phyloP scores from a whole-genome alignment of 1,140 invertebrate species.

The Watersipora subatra region DNA sequence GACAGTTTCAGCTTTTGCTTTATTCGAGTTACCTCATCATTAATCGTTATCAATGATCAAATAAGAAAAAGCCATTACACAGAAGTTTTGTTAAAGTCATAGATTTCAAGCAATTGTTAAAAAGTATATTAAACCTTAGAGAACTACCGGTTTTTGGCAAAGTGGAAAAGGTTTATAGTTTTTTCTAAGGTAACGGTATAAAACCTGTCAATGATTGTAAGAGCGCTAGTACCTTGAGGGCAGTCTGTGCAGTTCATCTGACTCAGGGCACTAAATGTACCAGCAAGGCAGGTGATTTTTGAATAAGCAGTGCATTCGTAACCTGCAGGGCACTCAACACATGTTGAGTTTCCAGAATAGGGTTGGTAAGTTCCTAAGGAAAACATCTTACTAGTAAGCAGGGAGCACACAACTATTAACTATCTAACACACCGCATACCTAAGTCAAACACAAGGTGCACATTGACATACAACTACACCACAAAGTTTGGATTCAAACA shows the following conservation, averaged over 20 bases:
- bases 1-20: no score
- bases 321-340: slow-evolving; percentile 18
- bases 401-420: slow-evolving; percentile 12
- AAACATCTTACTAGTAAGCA: slow-evolving; percentile 11
- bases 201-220: no score
- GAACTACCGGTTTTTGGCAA: no score
- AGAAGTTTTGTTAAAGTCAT: no score
- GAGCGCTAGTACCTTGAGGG: no score
- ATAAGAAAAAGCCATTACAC: no score
- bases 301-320: slow-evolving; percentile 14
- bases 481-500: slow-evolving; percentile 23
- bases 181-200: no score
- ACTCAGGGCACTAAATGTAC: neutral
- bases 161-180: no score
- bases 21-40: no score
- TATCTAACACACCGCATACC: slow-evolving; percentile 8
- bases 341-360: slow-evolving; percentile 10
- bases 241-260: neutral
- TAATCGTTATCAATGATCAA: no score
- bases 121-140: no score
- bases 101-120: no score
- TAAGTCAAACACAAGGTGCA: slow-evolving; percentile 15
- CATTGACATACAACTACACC: slow-evolving; percentile 22
- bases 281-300: slow-evolving; percentile 9
- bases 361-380: slow-evolving; percentile 15